Percentiles rank a stretch among this genome's conserved stretches.
Evolutionary conservation across 1,140 invertebrate species (phyloP).

Genomic region (Pinna nobilis): DNA sequence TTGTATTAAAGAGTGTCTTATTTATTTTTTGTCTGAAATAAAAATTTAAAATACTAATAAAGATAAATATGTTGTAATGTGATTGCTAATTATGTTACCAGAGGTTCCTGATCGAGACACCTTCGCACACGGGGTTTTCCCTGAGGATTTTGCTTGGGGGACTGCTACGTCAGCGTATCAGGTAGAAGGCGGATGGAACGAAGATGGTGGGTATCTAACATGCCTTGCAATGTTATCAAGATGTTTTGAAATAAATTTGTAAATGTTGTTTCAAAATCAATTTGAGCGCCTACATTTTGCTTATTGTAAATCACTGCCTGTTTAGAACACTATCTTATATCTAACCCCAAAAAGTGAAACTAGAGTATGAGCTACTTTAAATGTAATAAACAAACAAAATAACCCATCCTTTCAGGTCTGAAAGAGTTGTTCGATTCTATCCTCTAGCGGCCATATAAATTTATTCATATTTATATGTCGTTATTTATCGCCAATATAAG

Average conservation of each 20-base stretch:
- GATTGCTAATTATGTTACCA: conserved; percentile 9
- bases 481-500: no score
- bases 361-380: no score
- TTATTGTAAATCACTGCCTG: neutral
- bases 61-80: no score
- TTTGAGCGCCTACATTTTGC: neutral
- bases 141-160: conserved; percentile 71
- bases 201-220: conserved; percentile 64
- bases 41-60: neutral
- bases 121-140: conserved; percentile 63
- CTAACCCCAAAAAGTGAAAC: no score
- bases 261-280: neutral
- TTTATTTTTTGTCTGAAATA: neutral
- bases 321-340: no score
- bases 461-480: no score
- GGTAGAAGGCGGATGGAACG: conserved; percentile 74
- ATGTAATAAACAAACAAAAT: no score
- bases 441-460: no score
- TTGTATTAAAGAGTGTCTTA: neutral
- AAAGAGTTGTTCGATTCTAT: no score
- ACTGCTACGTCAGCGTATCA: conserved; percentile 74
- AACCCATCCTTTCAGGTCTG: no score
- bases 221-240: neutral
- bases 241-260: neutral
- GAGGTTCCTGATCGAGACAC: conserved; percentile 48